Percentiles rank a stretch among this genome's conserved stretches.
Evolutionary conservation across 2,113 vertebrate species (phyloP).

Genomic region (Phyllopteryx taeniolatus): DNA sequence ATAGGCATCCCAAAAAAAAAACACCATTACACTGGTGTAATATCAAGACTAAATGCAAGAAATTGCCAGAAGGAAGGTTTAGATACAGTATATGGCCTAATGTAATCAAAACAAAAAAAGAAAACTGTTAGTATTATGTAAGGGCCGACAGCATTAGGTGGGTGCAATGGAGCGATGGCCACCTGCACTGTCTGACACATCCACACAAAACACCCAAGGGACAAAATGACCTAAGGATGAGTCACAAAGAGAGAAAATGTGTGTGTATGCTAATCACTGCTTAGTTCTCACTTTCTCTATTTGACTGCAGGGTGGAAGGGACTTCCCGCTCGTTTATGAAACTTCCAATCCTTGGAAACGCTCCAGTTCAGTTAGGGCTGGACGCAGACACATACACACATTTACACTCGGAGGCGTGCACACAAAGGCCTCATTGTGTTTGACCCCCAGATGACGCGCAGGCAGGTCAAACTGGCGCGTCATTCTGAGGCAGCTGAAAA

Average conservation of each 20-base stretch:
- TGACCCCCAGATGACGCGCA: constrained; percentile 54
- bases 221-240: constrained; percentile 53
- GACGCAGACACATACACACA: constrained; percentile 25
- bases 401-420: constrained; percentile 14
- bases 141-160: constrained; percentile 53
- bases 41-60: neutral
- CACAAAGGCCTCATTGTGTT: constrained; percentile 64
- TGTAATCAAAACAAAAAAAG: neutral
- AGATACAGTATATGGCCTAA: neutral
- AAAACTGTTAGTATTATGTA: constrained; percentile 15
- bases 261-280: constrained; percentile 57
- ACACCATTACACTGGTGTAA: neutral
- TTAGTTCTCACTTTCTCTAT: constrained; percentile 59
- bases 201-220: constrained; percentile 43
- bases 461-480: constrained; percentile 55
- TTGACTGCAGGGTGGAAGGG: constrained; percentile 51
- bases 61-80: neutral
- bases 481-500: constrained; percentile 54
- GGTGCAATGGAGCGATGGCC: constrained; percentile 58
- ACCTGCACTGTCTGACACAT: constrained; percentile 69
- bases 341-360: constrained; percentile 52
- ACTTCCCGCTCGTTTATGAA: constrained; percentile 59
- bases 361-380: constrained; percentile 53
- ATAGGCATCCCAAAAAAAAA: neutral
- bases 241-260: constrained; percentile 32